These are phyloP conservation scores for Atrichornis clamosus DNA, from an alignment of 2,113 vertebrate genomes.

Conservation along the genomic window DNA sequence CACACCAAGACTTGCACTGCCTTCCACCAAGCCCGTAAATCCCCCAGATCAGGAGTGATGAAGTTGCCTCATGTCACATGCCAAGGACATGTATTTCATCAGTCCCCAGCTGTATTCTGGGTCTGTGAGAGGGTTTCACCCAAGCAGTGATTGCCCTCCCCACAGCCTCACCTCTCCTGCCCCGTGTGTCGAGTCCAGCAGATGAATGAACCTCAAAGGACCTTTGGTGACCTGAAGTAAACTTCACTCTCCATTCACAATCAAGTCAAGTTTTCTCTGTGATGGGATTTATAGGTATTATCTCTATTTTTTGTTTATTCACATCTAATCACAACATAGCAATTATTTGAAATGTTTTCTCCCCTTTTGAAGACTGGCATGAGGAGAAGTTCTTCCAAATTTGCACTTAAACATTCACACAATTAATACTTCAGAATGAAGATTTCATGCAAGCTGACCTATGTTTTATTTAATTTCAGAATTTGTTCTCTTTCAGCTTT, in stretches of 20 bases:
- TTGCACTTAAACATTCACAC: background rate
- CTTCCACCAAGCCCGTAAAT: background rate
- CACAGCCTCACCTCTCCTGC: background rate
- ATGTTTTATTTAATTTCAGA: background rate
- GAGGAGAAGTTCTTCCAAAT: background rate
- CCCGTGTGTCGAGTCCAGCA: background rate
- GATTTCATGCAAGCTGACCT: background rate
- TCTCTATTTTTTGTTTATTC: background rate
- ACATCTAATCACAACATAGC: background rate
- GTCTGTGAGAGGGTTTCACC: background rate
- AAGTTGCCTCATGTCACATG: background rate
- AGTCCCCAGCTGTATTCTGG: background rate
- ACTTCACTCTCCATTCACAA: background rate
- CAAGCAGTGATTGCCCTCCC: background rate
- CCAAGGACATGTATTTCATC: background rate
- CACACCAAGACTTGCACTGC: background rate
- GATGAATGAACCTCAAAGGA: background rate
- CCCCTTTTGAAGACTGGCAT: background rate
- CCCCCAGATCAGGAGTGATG: background rate
- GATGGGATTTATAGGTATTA: background rate
- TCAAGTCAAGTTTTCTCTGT: background rate
- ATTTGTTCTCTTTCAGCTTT: background rate
- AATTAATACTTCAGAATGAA: background rate
- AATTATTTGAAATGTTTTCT: background rate
- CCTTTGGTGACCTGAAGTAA: background rate